Conservation (phyloP, 1,140 invertebrate genomes). For the Drosophila lacteicornis region DNA sequence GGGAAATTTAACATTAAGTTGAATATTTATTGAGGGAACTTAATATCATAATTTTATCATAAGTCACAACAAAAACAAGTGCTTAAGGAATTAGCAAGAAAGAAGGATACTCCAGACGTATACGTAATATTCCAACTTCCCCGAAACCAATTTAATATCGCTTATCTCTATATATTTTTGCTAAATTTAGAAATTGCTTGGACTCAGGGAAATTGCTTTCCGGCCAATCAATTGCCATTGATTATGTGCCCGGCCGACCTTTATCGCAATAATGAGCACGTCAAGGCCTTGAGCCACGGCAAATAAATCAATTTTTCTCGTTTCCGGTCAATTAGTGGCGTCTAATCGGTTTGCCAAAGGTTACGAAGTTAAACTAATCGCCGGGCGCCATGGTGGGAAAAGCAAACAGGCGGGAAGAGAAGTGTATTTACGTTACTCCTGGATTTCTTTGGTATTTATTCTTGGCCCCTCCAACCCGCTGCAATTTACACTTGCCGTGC, state of each 20-base stretch:
- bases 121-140: constrained; percentile 7
- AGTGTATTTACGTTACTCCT: constrained; percentile 22
- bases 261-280: constrained; percentile 35
- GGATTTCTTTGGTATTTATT: neutral
- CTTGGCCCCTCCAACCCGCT: constrained; percentile 3
- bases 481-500: constrained; percentile 6
- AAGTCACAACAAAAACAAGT: neutral
- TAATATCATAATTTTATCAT: too few relatives aligned
- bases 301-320: constrained; percentile 67
- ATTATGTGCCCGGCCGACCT: constrained; percentile 27
- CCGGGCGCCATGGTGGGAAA: neutral
- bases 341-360: constrained; percentile 46
- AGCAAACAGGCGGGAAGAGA: constrained; percentile 30
- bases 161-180: constrained; percentile 24
- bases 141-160: constrained; percentile 37
- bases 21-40: too few relatives aligned
- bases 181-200: constrained; percentile 36
- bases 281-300: constrained; percentile 35
- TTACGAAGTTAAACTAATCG: constrained; percentile 24
- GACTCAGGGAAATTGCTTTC: constrained; percentile 32
- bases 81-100: neutral
- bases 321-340: constrained; percentile 67
- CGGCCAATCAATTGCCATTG: constrained; percentile 47
- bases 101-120: neutral
- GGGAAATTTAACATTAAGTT: too few relatives aligned